A percentile compares a stretch with the other conserved stretches of the same genome.
These are phyloP conservation scores for Podiceps cristatus DNA, from an alignment of 2,113 vertebrate genomes.

Conservation along the genomic window DNA sequence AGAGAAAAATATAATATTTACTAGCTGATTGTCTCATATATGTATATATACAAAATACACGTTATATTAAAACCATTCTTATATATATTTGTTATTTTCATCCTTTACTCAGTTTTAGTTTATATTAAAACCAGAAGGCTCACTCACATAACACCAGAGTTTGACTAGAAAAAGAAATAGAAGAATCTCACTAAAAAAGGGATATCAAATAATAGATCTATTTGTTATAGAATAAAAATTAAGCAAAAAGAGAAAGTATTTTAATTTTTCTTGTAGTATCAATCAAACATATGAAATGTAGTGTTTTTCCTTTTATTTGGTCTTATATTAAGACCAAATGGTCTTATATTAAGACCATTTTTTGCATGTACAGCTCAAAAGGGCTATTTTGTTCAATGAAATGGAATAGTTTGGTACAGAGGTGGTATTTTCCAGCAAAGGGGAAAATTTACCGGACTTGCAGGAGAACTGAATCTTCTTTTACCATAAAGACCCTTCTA, in stretches of 20 bases:
- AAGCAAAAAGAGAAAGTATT: neutral
- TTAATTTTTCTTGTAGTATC: neutral
- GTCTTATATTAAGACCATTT: neutral
- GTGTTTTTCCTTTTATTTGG: neutral
- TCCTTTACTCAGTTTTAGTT: neutral
- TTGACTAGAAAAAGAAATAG: neutral
- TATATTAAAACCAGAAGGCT: conserved; percentile 15
- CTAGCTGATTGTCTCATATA: conserved; percentile 25
- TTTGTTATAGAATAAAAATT: neutral
- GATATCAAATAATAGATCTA: neutral
- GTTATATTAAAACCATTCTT: neutral
- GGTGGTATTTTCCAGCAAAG: neutral
- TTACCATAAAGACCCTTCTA: neutral
- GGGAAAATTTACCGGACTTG: neutral
- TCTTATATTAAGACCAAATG: neutral
- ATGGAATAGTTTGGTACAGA: neutral
- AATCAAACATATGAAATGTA: neutral
- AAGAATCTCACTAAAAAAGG: neutral
- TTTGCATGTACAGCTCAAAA: neutral
- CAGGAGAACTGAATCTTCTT: neutral
- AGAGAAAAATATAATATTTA: conserved; percentile 61
- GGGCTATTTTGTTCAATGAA: neutral
- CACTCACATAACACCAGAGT: neutral
- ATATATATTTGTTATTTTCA: neutral
- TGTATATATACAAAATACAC: neutral